Evolutionary conservation across 2,797 vertebrate species (phyloP), one percentile per base, ranked within the genome.

Genomic region (Pantherophis alleghaniensis): DNA sequence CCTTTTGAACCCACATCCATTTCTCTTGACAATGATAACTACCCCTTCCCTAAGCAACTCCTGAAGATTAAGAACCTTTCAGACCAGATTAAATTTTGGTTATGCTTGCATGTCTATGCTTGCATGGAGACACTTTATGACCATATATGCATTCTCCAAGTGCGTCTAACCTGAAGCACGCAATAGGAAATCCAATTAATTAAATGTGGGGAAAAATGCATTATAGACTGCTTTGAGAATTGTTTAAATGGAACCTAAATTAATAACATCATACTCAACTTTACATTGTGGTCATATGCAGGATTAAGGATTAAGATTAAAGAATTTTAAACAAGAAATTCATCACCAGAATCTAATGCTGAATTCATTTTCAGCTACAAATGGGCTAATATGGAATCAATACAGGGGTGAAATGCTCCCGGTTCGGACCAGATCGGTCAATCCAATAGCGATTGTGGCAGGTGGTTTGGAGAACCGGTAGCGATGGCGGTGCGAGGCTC

Each of bases 281-380:
- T 95, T 95, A 91, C 90, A 90, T 94, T 95, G 97, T 95, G 94
- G 95, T 94, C 96, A 96, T 96, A 95, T 95, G 93, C 96, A 96
- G 61, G 89, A 95, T 94, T 97, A 96, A 97, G 42, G 42, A 42
- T 42, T 42, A 42, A 42, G 97, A 98, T 96, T 96, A 97, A 95
- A 92, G 93, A 91, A 94, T 96, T 97, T 97, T 97, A 96, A 97
- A 95, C 93, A 95, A 96, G 95, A 96, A 96, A 95, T 94, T 94
- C 96, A 95, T 97, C 97, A 94, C 96, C 94, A 97, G 95, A 97
- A 96, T 96, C 97, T 97, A 97, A 97, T 93, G 95, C 95, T 96
- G 91, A 93, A 57, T 95, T 97, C 93, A 94, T 95, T 95, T 97
- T 95, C 96, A 97, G 95, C 90, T 96, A 96, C 97, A 95, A 96